Base-by-base conservation (phyloP, 1,140 invertebrate genomes). In the Drosophila jambulina region DNA sequence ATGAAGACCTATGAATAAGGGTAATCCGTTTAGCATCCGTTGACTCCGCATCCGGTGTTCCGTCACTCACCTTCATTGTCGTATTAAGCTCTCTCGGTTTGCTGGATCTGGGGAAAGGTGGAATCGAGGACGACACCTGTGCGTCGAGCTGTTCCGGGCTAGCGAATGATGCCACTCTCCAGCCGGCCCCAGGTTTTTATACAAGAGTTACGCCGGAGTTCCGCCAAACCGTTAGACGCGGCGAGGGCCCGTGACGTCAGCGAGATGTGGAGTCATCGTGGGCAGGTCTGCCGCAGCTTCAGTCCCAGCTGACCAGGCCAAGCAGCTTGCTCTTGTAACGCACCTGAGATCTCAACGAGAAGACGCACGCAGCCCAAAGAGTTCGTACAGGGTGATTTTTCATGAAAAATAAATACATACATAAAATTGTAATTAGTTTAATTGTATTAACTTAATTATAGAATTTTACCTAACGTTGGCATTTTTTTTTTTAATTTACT, bases 51-150 rank as follows among this genome's bases (percentile, higher is more conserved):
- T 59, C 51, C 27, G 51, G 29, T 51, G 32, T 15, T 32, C 49
- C 49, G 15, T 8, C n/a, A 82, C 90, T 82, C 43, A 91, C 90
- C 82, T 91, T 91, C 90, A 91, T 88, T 48, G 60, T 67, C 23
- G 56, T 56, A 36, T 65, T 29, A 40, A 32, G 46, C 32, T 64
- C 40, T 36, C 32, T 61, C 4, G 27, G 40, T 29, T 59, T 46
- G 25, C 29, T 21, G 15, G 29, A n/a, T 59, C 8, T 45, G 8
- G 12, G 51, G 25, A 19, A 34, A 63, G 21, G 29, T 65, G 62
- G 27, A 65, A 62, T 34, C 62, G 57, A 43, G 48, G 67, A 45
- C 63, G 63, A 67, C 67, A 51, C 48, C 80, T 69, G 77, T 83
- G 72, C 61, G 68, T 67, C 64, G 82, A 56, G 49, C 79, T 75